Conservation (phyloP, 2,113 vertebrate species). For the Psophia crepitans region DNA sequence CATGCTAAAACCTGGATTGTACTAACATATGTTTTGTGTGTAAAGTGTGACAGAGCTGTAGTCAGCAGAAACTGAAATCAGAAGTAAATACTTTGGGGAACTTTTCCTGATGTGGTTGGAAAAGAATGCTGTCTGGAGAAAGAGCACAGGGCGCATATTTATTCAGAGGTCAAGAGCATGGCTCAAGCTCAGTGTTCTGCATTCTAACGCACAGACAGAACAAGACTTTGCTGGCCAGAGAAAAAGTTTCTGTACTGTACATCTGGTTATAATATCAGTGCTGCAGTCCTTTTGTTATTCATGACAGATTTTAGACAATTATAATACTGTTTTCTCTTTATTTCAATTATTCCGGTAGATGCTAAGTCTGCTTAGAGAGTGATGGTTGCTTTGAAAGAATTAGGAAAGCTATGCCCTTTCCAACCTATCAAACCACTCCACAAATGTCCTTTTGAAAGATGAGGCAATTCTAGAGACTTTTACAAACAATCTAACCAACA, state of each 20-base stretch:
- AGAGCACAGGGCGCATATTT: background rate
- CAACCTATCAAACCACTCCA: background rate
- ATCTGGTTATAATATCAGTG: background rate
- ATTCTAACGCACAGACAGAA: background rate
- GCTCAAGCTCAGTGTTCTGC: background rate
- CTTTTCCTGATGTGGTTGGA: conserved; percentile 47
- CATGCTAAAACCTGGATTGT: background rate
- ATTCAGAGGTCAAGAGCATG: background rate
- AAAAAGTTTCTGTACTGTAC: background rate
- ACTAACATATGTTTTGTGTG: conserved; percentile 61
- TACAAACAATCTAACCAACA: background rate
- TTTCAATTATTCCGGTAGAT: background rate
- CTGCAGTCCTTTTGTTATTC: background rate
- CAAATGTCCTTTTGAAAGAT: background rate
- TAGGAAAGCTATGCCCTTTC: background rate
- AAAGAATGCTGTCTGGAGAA: conserved; percentile 20
- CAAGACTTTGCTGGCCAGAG: background rate
- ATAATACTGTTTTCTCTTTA: background rate
- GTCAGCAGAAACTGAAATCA: conserved; percentile 52
- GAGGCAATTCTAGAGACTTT: background rate
- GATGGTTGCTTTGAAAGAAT: background rate
- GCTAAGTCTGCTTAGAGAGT: background rate
- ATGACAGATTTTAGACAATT: background rate
- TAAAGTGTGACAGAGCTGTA: conserved; percentile 25
- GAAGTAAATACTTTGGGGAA: conserved; percentile 50